A percentile compares a stretch with the other conserved stretches of the same genome.
phyloP scores from a whole-genome alignment of 2,797 vertebrate genomes.

The Agapornis canus region DNA sequence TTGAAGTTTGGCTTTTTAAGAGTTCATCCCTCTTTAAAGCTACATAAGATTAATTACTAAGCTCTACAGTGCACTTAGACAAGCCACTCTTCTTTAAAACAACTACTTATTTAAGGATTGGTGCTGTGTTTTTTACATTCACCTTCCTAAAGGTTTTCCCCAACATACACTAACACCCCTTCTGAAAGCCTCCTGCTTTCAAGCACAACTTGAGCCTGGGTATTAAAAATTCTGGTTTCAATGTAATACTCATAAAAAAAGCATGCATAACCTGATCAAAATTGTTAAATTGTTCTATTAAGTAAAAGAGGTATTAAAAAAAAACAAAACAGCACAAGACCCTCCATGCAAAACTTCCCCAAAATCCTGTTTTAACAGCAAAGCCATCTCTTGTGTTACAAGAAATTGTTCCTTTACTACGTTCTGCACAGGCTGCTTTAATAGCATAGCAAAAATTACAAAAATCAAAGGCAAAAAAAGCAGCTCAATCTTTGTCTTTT shows the following conservation, averaged over 20 bases:
- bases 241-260: neutral
- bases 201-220: neutral
- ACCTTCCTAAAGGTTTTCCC: neutral
- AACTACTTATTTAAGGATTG: neutral
- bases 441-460: rapidly evolving
- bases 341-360: neutral
- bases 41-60: neutral
- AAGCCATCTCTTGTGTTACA: rapidly evolving
- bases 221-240: neutral
- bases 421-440: neutral
- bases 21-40: neutral
- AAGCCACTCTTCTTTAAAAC: neutral
- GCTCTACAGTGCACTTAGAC: neutral
- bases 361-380: neutral
- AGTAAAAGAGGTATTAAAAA: neutral
- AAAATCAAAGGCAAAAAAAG: neutral
- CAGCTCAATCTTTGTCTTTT: neutral
- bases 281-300: neutral
- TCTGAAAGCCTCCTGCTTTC: neutral
- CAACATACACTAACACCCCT: rapidly evolving
- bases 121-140: neutral
- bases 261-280: neutral
- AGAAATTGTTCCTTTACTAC: neutral
- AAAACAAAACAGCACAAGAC: neutral
- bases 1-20: neutral